Base-by-base conservation (phyloP, 2,797 vertebrate genomes). In the Myiotriccus ornatus region DNA sequence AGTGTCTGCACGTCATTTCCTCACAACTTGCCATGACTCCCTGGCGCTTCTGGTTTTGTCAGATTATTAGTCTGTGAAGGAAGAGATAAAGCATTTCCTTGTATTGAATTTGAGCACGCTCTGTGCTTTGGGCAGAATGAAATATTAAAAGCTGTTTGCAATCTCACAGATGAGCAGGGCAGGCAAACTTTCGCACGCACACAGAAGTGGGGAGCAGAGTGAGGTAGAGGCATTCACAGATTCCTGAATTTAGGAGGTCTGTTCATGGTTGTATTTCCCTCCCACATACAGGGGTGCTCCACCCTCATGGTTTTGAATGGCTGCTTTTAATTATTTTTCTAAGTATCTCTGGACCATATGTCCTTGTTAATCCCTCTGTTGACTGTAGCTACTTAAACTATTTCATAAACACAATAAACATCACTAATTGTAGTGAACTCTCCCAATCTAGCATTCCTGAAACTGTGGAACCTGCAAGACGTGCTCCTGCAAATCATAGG, bases 81-180 rank as follows among this genome's bases (percentile, higher is more conserved):
- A 97, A 96, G 89, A 97, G 97, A 97, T 98, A 97, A 98, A 98
- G 97, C 97, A 96, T 98, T 98, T 98, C 97, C 98, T 97, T 97
- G 94, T 97, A 95, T 97, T 98, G 97, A 98, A 98, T 98, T 98
- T 97, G 97, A 98, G 96, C 97, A 97, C 92, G 92, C 95, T 97
- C 95, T 98, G 96, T 97, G 98, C 97, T 98, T 97, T 98, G 98
- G 97, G 97, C 84, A 96, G 95, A 96, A 98, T 99, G 95, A 99
- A 99, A 99, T 98, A 98, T 98, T 99, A 98, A 99, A 98, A 93
- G 94, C 95, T 98, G 97, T 98, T 98, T 98, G 98, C 90, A 93
- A 97, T 98, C 97, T 98, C 97, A 96, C 96, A 98, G 97, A 96
- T 96, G 96, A 97, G 97, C 91, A 94, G 94, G 94, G 96, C 96